Evolutionary conservation across 2,113 vertebrate species (phyloP), one percentile per base, ranked within the genome.

Genomic region (Bungarus multicinctus): DNA sequence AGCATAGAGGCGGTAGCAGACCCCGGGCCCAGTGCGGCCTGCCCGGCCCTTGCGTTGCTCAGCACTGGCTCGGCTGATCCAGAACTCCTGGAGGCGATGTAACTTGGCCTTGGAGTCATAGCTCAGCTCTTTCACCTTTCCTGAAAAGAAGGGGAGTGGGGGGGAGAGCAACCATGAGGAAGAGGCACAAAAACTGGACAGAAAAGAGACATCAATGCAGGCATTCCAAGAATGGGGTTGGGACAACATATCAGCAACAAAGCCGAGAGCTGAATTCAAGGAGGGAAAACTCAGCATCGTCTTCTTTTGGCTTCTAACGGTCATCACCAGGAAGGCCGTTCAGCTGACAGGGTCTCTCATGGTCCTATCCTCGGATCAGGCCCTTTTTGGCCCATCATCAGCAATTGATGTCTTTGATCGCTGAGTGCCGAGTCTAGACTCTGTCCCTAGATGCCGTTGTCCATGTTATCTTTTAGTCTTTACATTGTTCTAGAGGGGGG

Each of bases 71-170:
- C 98, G 97, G 94, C 99, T 99, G 96, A 99, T 99, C 99, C 99
- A 99, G 97, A 99, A 99, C 94, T 99, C 99, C 96, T 99, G 99
- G 12, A 99, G 97, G 3, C 98, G 98, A 90, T 99, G 99, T 94
- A 99, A 98, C 85, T 99, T 99, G 39, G 98, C 98, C 93, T 99
- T 98, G 0, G 99, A 98, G 94, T 99, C 99, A 0, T 98, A 99
- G 95, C 98, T 99, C 98, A 99, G 98, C 96, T 99, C 99, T 95
- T 99, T 99, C 64, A 99, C 99, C 94, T 99, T 99, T 54, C 99
- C 99, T 99, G 64, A 1, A 6, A 2, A 30, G n/a, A 14, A 30
- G 34, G 69, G 11, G 18, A 0, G 5, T 3, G 30, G 23, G 10
- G 4, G 27, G 16, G 23, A 25, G 20, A 50, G 11, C 23, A 43